These are phyloP conservation scores for Rhabdomys dilectus DNA, from an alignment of 2,113 vertebrate genomes.

Conservation along the genomic window DNA sequence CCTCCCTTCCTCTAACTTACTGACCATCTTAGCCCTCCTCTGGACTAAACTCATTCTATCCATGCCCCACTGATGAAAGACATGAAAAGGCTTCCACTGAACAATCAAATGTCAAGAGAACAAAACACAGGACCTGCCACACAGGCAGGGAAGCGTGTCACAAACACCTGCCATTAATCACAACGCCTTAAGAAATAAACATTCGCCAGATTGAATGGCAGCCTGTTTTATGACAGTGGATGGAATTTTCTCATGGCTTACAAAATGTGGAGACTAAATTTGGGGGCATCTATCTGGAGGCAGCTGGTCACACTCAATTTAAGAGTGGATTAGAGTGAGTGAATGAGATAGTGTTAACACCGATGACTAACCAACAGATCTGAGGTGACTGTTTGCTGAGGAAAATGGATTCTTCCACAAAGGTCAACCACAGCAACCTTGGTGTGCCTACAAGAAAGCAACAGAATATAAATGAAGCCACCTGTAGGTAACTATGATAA, in stretches of 20 bases:
- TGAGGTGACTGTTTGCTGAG: background rate
- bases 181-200: conserved; percentile 1
- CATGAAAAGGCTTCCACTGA: background rate
- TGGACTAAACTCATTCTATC: background rate
- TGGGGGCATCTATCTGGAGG: background rate
- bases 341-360: background rate
- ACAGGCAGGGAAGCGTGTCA: background rate
- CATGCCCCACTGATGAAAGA: conserved; percentile 1
- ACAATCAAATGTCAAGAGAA: conserved; percentile 59
- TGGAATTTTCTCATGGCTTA: background rate
- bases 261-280: background rate
- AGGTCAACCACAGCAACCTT: background rate
- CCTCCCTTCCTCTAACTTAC: background rate
- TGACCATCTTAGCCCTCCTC: background rate
- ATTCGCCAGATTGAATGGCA: background rate
- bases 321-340: background rate
- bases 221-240: background rate
- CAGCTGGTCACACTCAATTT: background rate
- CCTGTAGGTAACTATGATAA: background rate
- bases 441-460: background rate
- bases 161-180: conserved; percentile 13
- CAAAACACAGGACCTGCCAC: background rate
- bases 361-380: background rate
- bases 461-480: background rate
- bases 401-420: background rate